Evolutionary conservation across 2,113 vertebrate genomes (phyloP).

Genomic region (Chionomys nivalis): DNA sequence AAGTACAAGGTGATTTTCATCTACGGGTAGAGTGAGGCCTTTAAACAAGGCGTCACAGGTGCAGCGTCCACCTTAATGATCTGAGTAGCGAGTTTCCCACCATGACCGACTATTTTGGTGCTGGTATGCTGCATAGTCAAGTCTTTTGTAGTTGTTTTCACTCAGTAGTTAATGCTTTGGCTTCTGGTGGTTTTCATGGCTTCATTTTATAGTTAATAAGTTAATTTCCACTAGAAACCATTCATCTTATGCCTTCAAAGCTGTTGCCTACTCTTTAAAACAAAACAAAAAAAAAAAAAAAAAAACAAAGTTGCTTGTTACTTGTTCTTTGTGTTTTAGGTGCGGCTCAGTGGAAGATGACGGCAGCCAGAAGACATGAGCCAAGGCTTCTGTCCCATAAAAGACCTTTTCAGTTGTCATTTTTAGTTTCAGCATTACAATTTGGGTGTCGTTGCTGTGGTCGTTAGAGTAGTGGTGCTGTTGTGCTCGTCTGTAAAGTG

Average conservation of each 20-base stretch:
- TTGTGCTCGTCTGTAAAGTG: slow-evolving; percentile 69
- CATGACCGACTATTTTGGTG: slow-evolving; percentile 68
- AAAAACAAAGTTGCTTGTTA: slow-evolving; percentile 92
- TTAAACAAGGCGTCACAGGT: slow-evolving; percentile 72
- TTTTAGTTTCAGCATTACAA: slow-evolving; percentile 84
- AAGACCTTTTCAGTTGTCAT: slow-evolving; percentile 82
- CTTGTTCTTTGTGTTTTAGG: slow-evolving; percentile 96
- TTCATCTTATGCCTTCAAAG: slow-evolving; percentile 87
- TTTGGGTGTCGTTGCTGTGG: slow-evolving; percentile 78
- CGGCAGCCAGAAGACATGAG: slow-evolving; percentile 89
- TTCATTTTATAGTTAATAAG: slow-evolving; percentile 75
- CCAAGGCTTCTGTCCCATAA: slow-evolving; percentile 94
- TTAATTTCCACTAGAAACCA: slow-evolving; percentile 85
- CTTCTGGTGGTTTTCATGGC: slow-evolving; percentile 81
- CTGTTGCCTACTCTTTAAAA: slow-evolving; percentile 81
- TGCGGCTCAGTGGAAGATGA: slow-evolving; percentile 92
- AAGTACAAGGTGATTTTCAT: slow-evolving; percentile 60
- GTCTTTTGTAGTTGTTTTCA: slow-evolving; percentile 69
- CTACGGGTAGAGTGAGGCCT: slow-evolving; percentile 71
- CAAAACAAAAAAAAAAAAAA: not conserved
- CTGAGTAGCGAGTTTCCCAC: slow-evolving; percentile 71
- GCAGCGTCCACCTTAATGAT: slow-evolving; percentile 59
- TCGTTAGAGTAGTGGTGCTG: slow-evolving; percentile 66
- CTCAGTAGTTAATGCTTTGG: slow-evolving; percentile 64
- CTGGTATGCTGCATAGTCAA: slow-evolving; percentile 69